A percentile compares a stretch with the other conserved stretches of the same genome.
Conservation (phyloP, 2,888 invertebrate species). For the Sarcophaga subvicina region DNA sequence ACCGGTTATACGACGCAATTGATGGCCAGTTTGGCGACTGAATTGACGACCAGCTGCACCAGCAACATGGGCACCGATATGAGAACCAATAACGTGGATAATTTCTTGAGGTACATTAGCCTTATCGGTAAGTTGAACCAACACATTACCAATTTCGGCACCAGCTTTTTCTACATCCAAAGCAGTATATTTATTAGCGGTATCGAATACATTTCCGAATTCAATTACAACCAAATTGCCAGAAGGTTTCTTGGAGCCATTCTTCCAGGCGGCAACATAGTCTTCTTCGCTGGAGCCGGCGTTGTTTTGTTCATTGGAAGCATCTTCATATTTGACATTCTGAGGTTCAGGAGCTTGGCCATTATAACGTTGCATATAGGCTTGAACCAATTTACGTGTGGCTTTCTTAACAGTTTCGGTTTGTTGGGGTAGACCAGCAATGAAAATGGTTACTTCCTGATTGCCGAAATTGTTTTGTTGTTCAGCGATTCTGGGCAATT, state of each 20-base stretch:
- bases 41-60: conserved; percentile 78
- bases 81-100: conserved; percentile 78
- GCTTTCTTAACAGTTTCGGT: conserved; percentile 74
- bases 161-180: conserved; percentile 75
- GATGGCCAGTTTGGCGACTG: conserved; percentile 75
- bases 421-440: conserved; percentile 76
- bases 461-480: conserved; percentile 72
- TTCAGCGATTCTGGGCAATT: conserved; percentile 70
- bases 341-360: neutral
- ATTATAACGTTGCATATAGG: conserved; percentile 78
- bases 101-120: conserved; percentile 74
- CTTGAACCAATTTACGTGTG: conserved; percentile 73
- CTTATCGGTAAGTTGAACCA: conserved; percentile 73
- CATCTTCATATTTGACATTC: conserved; percentile 33
- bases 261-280: neutral
- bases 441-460: conserved; percentile 78
- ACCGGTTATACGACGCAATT: conserved; percentile 79
- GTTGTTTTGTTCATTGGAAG: conserved; percentile 1
- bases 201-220: conserved; percentile 74
- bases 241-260: conserved; percentile 11
- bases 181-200: conserved; percentile 73
- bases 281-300: conserved; percentile 59
- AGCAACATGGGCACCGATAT: conserved; percentile 78
- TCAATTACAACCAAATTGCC: conserved; percentile 78
- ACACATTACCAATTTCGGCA: conserved; percentile 74